These are phyloP conservation scores for Atta cephalotes DNA, from an alignment of 1,140 invertebrate species.

Conservation along the genomic window DNA sequence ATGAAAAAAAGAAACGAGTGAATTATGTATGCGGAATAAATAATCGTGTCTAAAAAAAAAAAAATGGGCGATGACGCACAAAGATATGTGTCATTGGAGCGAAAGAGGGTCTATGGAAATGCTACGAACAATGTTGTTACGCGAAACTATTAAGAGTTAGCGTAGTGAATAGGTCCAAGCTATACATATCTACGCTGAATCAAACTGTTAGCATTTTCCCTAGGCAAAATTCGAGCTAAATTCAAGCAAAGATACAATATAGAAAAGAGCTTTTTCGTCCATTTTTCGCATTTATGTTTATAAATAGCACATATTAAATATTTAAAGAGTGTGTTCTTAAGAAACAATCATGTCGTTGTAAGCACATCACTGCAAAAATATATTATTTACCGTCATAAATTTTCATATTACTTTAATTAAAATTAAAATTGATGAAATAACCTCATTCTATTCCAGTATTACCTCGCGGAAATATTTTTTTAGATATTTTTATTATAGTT, in stretches of 20 bases:
- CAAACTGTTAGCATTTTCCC: background rate
- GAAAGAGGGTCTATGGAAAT: background rate
- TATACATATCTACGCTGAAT: conserved; percentile 11
- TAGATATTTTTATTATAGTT: background rate
- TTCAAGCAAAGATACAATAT: background rate
- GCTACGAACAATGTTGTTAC: conserved; percentile 35
- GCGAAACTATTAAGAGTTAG: conserved; percentile 28
- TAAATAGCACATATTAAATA: no score
- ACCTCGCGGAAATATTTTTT: background rate
- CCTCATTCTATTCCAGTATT: background rate
- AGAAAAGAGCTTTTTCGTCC: no score
- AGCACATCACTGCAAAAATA: no score
- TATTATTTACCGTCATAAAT: no score
- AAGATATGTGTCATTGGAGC: background rate
- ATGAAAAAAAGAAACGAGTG: conserved; percentile 12
- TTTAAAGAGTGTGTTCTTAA: no score
- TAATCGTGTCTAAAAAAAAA: conserved; percentile 6
- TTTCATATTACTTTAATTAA: no score
- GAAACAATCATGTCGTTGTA: no score
- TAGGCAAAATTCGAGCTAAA: background rate
- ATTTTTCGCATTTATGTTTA: no score
- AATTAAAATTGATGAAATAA: no score
- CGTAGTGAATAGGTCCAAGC: background rate
- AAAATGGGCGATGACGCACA: conserved; percentile 21
- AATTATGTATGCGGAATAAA: conserved; percentile 66